Evolutionary conservation across 2,888 invertebrate genomes (phyloP), one percentile per base, ranked within the genome.

Genomic region (Cistogaster globosa): DNA sequence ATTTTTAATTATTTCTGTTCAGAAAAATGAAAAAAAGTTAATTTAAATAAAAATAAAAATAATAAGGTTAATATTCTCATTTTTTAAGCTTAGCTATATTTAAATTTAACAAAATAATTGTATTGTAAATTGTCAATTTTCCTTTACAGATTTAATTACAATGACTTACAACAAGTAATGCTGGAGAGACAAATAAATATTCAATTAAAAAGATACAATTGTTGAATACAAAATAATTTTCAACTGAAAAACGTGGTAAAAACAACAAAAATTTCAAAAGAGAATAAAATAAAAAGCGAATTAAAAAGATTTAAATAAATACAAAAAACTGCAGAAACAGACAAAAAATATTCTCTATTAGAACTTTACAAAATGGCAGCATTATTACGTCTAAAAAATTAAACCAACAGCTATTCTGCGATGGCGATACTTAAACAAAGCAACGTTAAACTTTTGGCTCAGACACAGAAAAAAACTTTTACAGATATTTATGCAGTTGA

Each of bases 131-230:
- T 62, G 11, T 32, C 51, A 22, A 48, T 53, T 62, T 74, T 22
- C 16, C 20, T 74, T 74, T 74, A 51, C 62, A 74, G 72, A 74
- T 53, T 62, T 36, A 32, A 51, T 36, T 5, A 9, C 26, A 22
- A 55, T 42, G 42, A 22, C 42, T 53, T 18, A 16, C 3, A 16
- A 20, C 71, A 45, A 26, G 2, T 48, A 1, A 18, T 26, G 16
- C 42, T 8, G 18, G 14, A 57, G 12, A n/a, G 12, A 11, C 26
- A 26, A 18, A 42, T n/a, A n/a, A n/a, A 32, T 45, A 62, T n/a
- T 36, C 16, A 62, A 74, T 71, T 57, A 45, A 53, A 53, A 62
- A 20, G 6, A 22, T 51, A 22, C 36, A 18, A 7, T 20, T 53
- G 38, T 26, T 63, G 22, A n/a, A 5, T n/a, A 26, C 32, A 48